Base-by-base conservation (phyloP, 2,113 vertebrate genomes). In the Psittacus erithacus region DNA sequence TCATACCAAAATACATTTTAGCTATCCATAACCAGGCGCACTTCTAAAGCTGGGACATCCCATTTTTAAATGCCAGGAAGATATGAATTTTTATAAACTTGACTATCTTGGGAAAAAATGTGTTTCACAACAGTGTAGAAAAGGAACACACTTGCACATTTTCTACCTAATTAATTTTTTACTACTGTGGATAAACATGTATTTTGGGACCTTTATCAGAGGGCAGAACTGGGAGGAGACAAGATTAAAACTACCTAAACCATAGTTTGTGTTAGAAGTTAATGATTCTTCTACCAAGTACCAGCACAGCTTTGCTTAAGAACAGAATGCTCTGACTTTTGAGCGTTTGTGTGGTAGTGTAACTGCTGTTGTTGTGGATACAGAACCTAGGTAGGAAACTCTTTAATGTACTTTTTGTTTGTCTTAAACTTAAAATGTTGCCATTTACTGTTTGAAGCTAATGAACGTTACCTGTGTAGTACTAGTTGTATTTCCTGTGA, bases 231-330 rank as follows among this genome's bases (percentile, higher is more conserved):
- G 93, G 90, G 93, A 95, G 94, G 94, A 94, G 89, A 94, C 70
- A 74, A 95, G 94, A 95, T 87, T 93, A 96, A 94, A 95, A 79
- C 69, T 71, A 15, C 50, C 76, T 92, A 73, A 90, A 76, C 71
- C 77, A 57, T 28, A 79, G 89, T 81, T 96, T 94, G 93, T 77
- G 64, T 50, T 94, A 57, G 70, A 86, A 95, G 98, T 98, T 98
- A 98, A 98, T 98, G 91, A 98, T 98, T 97, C 82, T 49, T 96
- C 75, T 82, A 78, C 88, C 67, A 92, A 49, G 57, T 62, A 89
- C 52, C 89, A 93, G 62, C 79, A 82, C 39, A 75, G 50, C 39
- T 17, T 94, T 96, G 59, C 93, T 96, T 96, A 91, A 95, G 90
- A 49, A 81, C 52, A 60, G 31, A 70, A 75, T 93, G 44, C 23